Base-by-base conservation (phyloP, 2,113 vertebrate genomes). In the Nothocercus julius region DNA sequence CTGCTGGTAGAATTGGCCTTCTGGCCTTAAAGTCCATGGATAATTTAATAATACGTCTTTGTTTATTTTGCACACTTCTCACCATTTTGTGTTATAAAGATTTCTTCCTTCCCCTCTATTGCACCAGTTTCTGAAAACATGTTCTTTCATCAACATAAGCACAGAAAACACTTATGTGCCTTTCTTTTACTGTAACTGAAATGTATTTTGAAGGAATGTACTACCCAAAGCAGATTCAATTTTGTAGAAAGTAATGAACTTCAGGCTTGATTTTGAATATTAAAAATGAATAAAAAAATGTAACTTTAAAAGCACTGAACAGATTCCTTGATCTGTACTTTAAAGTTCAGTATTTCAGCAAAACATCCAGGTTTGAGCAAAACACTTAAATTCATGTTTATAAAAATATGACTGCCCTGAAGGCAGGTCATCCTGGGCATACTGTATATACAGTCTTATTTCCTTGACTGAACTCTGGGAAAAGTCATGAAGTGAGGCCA, bases 31-130 rank as follows among this genome's bases (percentile, higher is more conserved):
- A 78, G 10, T 76, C 9, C 11, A 34, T 91, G 51, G 92, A 94
- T 88, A 94, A 95, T 92, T 96, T 83, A 95, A 20, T 72, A 72
- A 47, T 70, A 85, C 6, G 30, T 59, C 64, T 89, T 69, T 66
- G 13, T 40, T 91, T 80, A 56, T 75, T 87, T 88, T 88, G 27
- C 47, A 63, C 30, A 44, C 92, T 93, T 47, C 7, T 34, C 1
- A 2, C 20, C 14, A 78, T 63, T 78, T 81, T 66, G 7, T 84
- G 44, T 59, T 34, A 32, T 79, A 89, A 85, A 2, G 7, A 62
- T 89, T 87, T 92, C 25, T 45, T 77, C 32, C 83, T 79, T 36
- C 42, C 27, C 7, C 30, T 13, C 10, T 40, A 53, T 34, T 73
- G 20, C 53, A 61, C 1, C 53, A 17, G 8, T 67, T 81, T 81